A percentile compares a stretch with the other conserved stretches of the same genome.
Conservation (phyloP, 37 sponge, comb jelly and placozoan species). For the Diacarnus erythraeanus region DNA sequence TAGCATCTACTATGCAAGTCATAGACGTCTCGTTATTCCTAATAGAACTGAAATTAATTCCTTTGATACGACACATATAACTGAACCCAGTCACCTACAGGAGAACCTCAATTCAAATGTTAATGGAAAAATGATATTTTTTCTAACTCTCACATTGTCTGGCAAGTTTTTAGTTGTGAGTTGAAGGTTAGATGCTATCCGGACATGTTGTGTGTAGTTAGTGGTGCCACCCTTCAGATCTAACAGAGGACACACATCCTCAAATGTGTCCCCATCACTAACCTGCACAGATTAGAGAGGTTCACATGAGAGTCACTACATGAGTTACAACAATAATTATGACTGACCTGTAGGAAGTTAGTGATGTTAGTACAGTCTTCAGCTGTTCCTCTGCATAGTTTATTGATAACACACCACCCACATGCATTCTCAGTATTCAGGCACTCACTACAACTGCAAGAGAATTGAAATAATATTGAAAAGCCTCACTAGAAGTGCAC, state of each 20-base stretch:
- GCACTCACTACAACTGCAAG: slow-evolving; percentile 47
- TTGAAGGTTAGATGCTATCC: neutral
- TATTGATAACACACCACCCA: slow-evolving; percentile 57
- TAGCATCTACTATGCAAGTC: slow-evolving; percentile 2
- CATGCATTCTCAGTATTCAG: slow-evolving; percentile 34
- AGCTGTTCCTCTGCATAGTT: slow-evolving; percentile 43
- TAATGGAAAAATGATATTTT: neutral
- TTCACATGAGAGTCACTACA: neutral
- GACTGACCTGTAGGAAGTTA: slow-evolving; percentile 10
- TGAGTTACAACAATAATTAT: neutral
- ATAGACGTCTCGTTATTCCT: slow-evolving; percentile 30
- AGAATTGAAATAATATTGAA: neutral
- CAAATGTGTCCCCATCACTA: neutral
- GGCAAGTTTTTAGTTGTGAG: slow-evolving; percentile 46
- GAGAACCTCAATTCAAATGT: neutral
- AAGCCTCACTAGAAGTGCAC: neutral
- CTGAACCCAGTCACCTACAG: neutral
- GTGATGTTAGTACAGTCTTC: slow-evolving; percentile 1
- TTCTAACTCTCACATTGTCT: neutral
- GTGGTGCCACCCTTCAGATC: neutral
- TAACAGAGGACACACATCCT: slow-evolving; percentile 43
- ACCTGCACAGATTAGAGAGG: neutral
- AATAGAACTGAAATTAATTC: neutral
- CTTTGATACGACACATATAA: slow-evolving; percentile 1
- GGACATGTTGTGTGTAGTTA: slow-evolving; percentile 36